Evolutionary conservation across 2,888 invertebrate species (phyloP).

Genomic region (Beris morrisii): DNA sequence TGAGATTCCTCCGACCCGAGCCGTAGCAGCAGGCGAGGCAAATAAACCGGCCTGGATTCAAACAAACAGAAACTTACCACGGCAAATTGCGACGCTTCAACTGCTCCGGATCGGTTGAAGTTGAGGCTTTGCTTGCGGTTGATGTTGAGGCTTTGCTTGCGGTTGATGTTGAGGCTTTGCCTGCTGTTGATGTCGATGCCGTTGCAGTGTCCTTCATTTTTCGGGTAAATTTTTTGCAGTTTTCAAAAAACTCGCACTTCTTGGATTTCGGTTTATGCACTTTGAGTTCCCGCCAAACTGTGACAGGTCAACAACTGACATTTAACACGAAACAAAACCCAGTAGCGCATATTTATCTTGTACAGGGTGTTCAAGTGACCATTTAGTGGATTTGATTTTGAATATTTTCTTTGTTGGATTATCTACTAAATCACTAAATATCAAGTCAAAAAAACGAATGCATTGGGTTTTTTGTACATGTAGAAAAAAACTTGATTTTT

Average conservation of each 20-base stretch:
- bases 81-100: constrained; percentile 50
- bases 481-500: no score
- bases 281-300: neutral
- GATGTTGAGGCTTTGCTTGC: no score
- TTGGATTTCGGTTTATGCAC: neutral
- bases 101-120: constrained; percentile 40
- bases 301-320: neutral
- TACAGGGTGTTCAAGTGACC: neutral
- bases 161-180: no score
- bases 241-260: neutral
- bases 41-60: no score
- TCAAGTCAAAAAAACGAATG: no score
- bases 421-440: no score
- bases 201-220: constrained; percentile 5
- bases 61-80: constrained; percentile 42
- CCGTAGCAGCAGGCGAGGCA: no score
- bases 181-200: neutral
- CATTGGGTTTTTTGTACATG: no score
- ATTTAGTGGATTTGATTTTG: neutral
- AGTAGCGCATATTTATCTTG: neutral
- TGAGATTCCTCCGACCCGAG: no score
- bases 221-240: neutral
- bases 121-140: constrained; percentile 41
- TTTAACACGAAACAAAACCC: neutral
- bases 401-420: neutral